Conservation (phyloP, 1,140 invertebrate species). For the Thereuonema tuberculata region DNA sequence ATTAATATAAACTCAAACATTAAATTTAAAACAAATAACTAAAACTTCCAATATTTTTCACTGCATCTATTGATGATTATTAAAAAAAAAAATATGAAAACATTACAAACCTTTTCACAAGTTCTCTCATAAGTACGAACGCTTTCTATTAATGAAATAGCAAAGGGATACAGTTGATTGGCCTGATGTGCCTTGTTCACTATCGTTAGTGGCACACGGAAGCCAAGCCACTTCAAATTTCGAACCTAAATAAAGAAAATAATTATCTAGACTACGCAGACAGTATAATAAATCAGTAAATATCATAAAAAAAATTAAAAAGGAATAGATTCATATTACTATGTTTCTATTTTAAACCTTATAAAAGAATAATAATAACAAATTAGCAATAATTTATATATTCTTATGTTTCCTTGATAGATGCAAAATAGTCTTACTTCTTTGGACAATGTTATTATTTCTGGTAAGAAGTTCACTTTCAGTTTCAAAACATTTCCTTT, state of each 20-base stretch:
- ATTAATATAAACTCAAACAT: neutral
- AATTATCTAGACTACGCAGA: no score
- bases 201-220: conserved; percentile 90
- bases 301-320: conserved; percentile 7
- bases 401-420: no score
- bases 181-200: conserved; percentile 98
- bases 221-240: conserved; percentile 91
- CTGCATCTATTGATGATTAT: neutral
- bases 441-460: conserved; percentile 96
- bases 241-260: conserved; percentile 50
- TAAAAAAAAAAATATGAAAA: neutral
- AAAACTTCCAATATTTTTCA: neutral
- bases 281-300: no score
- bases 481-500: conserved; percentile 80
- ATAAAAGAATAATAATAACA: neutral
- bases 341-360: no score
- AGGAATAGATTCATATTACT: neutral
- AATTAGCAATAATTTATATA: no score
- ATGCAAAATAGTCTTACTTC: no score
- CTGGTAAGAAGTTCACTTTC: conserved; percentile 93
- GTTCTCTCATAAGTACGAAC: conserved; percentile 93
- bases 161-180: conserved; percentile 96
- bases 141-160: conserved; percentile 95
- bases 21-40: neutral
- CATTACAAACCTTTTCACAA: conserved; percentile 69